Conservation (phyloP, 2,888 invertebrate species). For the Syrista parreyssii region DNA sequence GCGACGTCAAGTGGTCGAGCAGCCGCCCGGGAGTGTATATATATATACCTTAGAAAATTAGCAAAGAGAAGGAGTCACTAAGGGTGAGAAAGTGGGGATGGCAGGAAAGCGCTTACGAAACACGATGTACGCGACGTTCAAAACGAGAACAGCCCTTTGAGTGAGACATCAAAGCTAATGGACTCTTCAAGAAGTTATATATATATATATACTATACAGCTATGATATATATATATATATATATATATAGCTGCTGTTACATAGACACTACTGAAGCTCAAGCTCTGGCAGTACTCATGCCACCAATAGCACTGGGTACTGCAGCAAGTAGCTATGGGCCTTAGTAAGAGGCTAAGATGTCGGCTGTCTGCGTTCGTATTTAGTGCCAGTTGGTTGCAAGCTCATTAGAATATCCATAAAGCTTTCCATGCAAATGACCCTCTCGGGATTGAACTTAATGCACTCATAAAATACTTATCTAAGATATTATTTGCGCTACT, state of each 20-base stretch:
- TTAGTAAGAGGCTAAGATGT: not conserved
- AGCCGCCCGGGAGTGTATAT: not conserved
- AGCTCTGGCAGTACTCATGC: not conserved
- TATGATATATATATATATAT: not conserved
- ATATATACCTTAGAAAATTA: constrained; percentile 45
- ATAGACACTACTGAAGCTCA: not conserved
- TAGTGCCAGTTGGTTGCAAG: constrained; percentile 49
- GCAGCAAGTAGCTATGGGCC: not conserved
- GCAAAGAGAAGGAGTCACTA: constrained; percentile 24
- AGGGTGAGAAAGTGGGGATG: constrained; percentile 42
- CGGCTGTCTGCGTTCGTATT: constrained; percentile 27
- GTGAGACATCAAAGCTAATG: constrained; percentile 63
- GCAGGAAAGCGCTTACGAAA: constrained; percentile 55
- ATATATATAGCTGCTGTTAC: not conserved
- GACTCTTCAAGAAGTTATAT: constrained; percentile 27
- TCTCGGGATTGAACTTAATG: not conserved
- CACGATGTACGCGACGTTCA: constrained; percentile 55
- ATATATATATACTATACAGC: not conserved
- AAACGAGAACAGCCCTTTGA: constrained; percentile 61
- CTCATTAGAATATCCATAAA: constrained; percentile 50
- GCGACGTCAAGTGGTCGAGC: not conserved
- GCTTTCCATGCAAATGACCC: constrained; percentile 15
- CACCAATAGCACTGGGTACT: not conserved
- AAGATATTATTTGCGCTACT: not conserved
- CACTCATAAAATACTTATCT: not conserved